A percentile compares a stretch with the other conserved stretches of the same genome.
phyloP scores from a whole-genome alignment of 2,888 invertebrate genomes.

The Boloria selene region DNA sequence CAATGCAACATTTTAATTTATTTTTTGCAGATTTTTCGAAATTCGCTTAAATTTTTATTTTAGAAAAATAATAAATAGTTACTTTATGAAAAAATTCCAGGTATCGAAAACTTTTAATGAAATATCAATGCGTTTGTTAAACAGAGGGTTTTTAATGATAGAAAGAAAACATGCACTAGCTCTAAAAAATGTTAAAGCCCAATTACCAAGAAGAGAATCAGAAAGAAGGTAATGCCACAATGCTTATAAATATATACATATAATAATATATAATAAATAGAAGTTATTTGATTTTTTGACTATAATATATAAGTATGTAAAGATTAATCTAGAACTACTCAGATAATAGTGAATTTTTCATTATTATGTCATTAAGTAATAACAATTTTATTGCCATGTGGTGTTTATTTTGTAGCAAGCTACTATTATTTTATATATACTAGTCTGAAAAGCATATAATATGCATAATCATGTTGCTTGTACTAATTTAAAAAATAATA shows the following conservation, averaged over 20 bases:
- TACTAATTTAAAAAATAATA: too few species aligned
- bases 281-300: not conserved
- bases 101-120: slow-evolving; percentile 90
- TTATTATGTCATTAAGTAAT: not conserved
- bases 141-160: slow-evolving; percentile 91
- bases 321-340: not conserved
- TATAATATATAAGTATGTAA: not conserved
- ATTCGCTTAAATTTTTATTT: too few species aligned
- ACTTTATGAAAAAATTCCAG: slow-evolving; percentile 68
- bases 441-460: too few species aligned
- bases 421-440: not conserved
- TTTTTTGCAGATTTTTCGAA: too few species aligned
- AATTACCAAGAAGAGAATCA: slow-evolving; percentile 93
- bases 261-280: not conserved
- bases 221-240: slow-evolving; percentile 85
- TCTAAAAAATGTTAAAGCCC: slow-evolving; percentile 89
- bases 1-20: too few species aligned
- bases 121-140: slow-evolving; percentile 88
- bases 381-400: slow-evolving; percentile 3
- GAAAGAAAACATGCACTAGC: slow-evolving; percentile 89
- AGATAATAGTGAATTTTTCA: not conserved
- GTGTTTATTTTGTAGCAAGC: not conserved
- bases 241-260: not conserved
- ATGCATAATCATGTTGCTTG: too few species aligned
- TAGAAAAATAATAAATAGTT: not conserved